A percentile compares a stretch with the other conserved stretches of the same genome.
phyloP scores from a whole-genome alignment of 2,113 vertebrate species.

The Psittacus erithacus region DNA sequence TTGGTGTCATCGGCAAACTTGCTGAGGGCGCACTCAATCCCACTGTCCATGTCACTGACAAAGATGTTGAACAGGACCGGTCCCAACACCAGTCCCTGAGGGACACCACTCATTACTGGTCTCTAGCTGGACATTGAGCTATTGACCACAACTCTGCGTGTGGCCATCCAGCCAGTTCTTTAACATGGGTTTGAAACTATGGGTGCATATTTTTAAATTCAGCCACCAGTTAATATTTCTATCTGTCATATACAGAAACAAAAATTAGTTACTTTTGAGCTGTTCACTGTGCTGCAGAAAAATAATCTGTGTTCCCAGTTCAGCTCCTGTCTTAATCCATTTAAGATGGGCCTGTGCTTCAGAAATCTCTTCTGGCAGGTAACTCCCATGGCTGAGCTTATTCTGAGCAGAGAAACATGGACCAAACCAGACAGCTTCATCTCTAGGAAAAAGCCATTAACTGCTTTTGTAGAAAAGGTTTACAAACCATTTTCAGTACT shows the following conservation, averaged over 20 bases:
- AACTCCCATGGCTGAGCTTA: not conserved
- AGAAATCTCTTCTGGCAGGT: not conserved
- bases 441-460: not conserved
- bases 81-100: too few relatives aligned
- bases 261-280: constrained; percentile 3
- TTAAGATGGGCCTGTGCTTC: not conserved
- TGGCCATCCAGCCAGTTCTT: too few relatives aligned
- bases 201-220: not conserved
- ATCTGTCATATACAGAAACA: not conserved
- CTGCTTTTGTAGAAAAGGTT: not conserved
- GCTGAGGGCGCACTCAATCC: too few relatives aligned
- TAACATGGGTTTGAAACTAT: not conserved
- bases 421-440: not conserved
- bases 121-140: too few relatives aligned
- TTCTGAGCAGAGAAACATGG: not conserved
- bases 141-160: too few relatives aligned
- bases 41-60: too few relatives aligned
- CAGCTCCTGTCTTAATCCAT: not conserved
- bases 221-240: not conserved
- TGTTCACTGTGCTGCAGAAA: not conserved
- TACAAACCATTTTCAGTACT: not conserved
- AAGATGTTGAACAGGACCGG: too few relatives aligned
- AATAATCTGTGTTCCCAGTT: not conserved
- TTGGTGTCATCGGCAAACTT: too few relatives aligned
- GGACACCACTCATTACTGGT: too few relatives aligned